Evolutionary conservation across 2,113 vertebrate genomes (phyloP).

Genomic region (Burhinus oedicnemus): DNA sequence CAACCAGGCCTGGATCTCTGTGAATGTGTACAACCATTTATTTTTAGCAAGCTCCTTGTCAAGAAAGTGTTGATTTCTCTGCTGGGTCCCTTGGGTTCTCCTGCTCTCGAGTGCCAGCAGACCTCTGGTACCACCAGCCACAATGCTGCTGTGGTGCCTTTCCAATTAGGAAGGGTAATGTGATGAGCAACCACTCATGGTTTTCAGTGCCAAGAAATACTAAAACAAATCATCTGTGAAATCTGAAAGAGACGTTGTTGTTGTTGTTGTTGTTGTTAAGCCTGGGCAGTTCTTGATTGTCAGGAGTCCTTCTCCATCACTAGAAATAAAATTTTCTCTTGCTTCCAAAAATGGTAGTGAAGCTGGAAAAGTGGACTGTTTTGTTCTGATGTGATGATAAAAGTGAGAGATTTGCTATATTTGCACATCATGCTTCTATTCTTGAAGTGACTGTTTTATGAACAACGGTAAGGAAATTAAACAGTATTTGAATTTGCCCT

Average conservation of each 20-base stretch:
- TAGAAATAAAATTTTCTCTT: background rate
- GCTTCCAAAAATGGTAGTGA: slow-evolving; percentile 17
- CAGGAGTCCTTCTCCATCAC: background rate
- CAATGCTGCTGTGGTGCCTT: background rate
- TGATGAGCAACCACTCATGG: background rate
- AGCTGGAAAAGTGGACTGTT: background rate
- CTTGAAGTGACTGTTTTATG: background rate
- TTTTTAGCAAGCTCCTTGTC: slow-evolving; percentile 3
- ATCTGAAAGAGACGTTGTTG: background rate
- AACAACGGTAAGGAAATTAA: slow-evolving; percentile 2
- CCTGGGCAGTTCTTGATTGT: background rate
- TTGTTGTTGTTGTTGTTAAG: background rate
- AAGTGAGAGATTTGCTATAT: background rate
- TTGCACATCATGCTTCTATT: background rate
- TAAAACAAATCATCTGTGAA: background rate
- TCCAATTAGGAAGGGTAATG: background rate
- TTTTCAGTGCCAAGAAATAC: background rate
- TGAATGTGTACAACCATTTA: background rate
- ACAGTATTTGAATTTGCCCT: slow-evolving; percentile 32
- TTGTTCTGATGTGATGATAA: slow-evolving; percentile 6
- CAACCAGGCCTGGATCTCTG: background rate
- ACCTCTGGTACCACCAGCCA: background rate
- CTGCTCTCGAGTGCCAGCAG: background rate
- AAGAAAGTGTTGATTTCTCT: background rate
- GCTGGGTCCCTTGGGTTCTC: background rate